Conservation (phyloP, 2,888 invertebrate genomes). For the Drosophila hamatofila region DNA sequence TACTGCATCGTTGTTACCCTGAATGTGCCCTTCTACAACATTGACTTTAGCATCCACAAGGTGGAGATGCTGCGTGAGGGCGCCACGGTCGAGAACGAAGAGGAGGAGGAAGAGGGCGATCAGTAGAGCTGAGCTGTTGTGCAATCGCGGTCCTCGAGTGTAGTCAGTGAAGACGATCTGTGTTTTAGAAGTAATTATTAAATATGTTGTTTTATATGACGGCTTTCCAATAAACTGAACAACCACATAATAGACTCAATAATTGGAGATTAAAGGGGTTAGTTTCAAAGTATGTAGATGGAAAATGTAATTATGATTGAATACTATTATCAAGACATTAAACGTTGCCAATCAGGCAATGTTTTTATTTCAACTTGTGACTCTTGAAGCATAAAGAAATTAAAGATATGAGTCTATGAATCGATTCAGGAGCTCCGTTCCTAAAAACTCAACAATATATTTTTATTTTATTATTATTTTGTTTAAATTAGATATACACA, state of each 20-base stretch:
- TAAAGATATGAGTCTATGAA: background rate
- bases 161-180: slow-evolving; percentile 6
- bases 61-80: slow-evolving; percentile 75
- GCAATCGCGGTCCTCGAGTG: background rate
- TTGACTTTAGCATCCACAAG: slow-evolving; percentile 86
- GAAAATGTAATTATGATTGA: too few relatives aligned
- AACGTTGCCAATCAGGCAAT: too few relatives aligned
- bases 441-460: background rate
- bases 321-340: too few relatives aligned
- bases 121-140: background rate
- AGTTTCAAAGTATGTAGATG: too few relatives aligned
- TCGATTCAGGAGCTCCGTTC: background rate
- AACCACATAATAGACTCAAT: background rate
- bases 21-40: slow-evolving; percentile 87
- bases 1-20: slow-evolving; percentile 88
- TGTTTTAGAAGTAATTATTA: slow-evolving; percentile 24
- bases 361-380: too few relatives aligned
- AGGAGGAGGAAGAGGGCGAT: slow-evolving; percentile 49
- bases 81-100: slow-evolving; percentile 64
- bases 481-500: background rate
- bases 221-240: slow-evolving; percentile 33
- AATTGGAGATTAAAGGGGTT: background rate
- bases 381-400: too few relatives aligned
- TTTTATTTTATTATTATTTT: background rate
- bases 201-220: slow-evolving; percentile 23